These are phyloP conservation scores for Cheilosia impressa DNA, from an alignment of 2,888 invertebrate genomes.

Conservation along the genomic window DNA sequence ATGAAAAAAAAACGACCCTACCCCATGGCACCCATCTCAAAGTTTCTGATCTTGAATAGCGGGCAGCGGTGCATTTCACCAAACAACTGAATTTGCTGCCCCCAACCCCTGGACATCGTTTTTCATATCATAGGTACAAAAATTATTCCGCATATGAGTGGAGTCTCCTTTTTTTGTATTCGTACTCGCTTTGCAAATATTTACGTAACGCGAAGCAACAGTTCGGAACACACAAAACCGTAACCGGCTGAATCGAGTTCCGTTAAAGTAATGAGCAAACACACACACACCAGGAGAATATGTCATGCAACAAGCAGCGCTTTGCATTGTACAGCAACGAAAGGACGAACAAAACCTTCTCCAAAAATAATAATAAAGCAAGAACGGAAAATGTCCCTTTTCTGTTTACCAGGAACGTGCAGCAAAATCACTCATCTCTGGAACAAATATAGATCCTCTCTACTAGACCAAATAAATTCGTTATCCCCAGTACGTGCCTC, in stretches of 20 bases:
- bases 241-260: slow-evolving; percentile 26
- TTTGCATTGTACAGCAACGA: slow-evolving; percentile 45
- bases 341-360: slow-evolving; percentile 23
- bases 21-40: slow-evolving; percentile 32
- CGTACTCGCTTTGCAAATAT: slow-evolving; percentile 67
- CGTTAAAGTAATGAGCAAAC: slow-evolving; percentile 53
- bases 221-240: slow-evolving; percentile 64
- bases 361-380: slow-evolving; percentile 48
- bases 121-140: slow-evolving; percentile 26
- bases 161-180: slow-evolving; percentile 11
- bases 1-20: slow-evolving; percentile 18
- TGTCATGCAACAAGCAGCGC: slow-evolving; percentile 68
- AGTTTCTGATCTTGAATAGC: slow-evolving; percentile 39
- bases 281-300: slow-evolving; percentile 3
- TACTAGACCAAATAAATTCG: slow-evolving; percentile 59
- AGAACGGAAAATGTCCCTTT: slow-evolving; percentile 54
- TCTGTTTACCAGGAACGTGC: slow-evolving; percentile 15
- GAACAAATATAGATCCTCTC: slow-evolving; percentile 40
- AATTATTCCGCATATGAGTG: slow-evolving; percentile 52
- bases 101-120: neutral
- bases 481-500: slow-evolving; percentile 80
- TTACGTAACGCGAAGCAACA: slow-evolving; percentile 71
- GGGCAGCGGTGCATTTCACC: slow-evolving; percentile 49
- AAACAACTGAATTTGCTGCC: slow-evolving; percentile 19
- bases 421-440: neutral